Conservation (phyloP, 2,888 invertebrate species). For the Brachypalpus laphriformis region DNA sequence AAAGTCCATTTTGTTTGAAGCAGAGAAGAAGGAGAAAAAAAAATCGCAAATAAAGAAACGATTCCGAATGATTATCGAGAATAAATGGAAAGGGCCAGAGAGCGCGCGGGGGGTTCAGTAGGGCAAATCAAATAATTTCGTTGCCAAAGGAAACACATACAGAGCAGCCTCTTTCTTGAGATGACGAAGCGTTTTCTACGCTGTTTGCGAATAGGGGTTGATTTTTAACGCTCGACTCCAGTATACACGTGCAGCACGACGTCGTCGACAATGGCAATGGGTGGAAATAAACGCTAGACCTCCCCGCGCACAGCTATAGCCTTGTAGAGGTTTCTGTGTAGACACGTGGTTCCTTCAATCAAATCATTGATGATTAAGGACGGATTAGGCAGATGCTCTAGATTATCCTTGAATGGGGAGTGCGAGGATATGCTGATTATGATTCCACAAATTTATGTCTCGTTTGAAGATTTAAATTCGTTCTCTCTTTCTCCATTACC, state of each 20-base stretch:
- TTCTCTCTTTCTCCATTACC: neutral
- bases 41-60: slow-evolving; percentile 28
- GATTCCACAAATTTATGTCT: neutral
- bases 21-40: neutral
- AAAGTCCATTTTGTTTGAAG: neutral
- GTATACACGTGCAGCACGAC: slow-evolving; percentile 12
- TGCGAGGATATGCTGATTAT: slow-evolving; percentile 1
- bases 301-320: no score
- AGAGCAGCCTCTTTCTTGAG: slow-evolving; percentile 9
- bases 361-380: slow-evolving; percentile 23
- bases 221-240: neutral
- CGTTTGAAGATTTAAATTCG: slow-evolving; percentile 1
- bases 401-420: neutral
- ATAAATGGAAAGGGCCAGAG: neutral
- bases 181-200: slow-evolving; percentile 10
- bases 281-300: neutral
- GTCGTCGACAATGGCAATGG: neutral
- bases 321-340: neutral
- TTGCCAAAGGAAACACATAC: slow-evolving; percentile 6
- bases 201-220: neutral
- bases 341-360: slow-evolving; percentile 25
- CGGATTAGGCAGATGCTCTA: neutral
- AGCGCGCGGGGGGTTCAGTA: neutral
- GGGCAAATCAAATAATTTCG: slow-evolving; percentile 3
- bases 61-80: slow-evolving; percentile 32